These are phyloP conservation scores for Drosophila setifemur DNA, from an alignment of 1,140 invertebrate genomes.

Conservation along the genomic window DNA sequence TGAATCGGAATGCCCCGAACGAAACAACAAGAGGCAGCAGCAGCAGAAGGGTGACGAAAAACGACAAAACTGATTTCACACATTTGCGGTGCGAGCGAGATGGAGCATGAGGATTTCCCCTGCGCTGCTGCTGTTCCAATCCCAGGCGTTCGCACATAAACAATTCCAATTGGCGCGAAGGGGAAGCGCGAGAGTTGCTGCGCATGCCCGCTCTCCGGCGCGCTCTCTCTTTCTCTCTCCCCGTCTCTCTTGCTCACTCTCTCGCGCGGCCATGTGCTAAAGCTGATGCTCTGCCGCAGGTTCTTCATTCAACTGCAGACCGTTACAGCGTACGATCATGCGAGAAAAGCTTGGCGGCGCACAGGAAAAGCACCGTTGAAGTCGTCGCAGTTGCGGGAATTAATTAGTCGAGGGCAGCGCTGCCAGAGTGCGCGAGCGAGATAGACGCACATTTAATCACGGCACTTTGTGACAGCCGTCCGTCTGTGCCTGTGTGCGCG, in stretches of 20 bases:
- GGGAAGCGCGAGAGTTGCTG: constrained; percentile 40
- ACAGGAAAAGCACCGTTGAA: constrained; percentile 20
- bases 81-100: constrained; percentile 11
- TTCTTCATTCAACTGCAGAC: constrained; percentile 56
- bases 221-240: constrained; percentile 5
- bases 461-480: constrained; percentile 54
- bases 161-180: constrained; percentile 62
- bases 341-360: constrained; percentile 61
- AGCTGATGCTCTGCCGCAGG: constrained; percentile 22
- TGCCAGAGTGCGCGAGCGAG: constrained; percentile 55
- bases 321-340: constrained; percentile 76
- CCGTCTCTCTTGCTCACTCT: no score
- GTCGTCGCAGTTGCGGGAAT: constrained; percentile 47
- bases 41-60: constrained; percentile 35
- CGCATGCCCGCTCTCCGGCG: constrained; percentile 24
- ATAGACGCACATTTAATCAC: constrained; percentile 70
- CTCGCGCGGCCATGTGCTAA: constrained; percentile 2
- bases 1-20: constrained; percentile 40
- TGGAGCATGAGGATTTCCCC: constrained; percentile 34
- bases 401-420: constrained; percentile 57
- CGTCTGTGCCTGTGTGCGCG: constrained; percentile 13
- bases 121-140: constrained; percentile 52
- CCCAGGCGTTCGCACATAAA: constrained; percentile 58
- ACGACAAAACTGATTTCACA: constrained; percentile 44
- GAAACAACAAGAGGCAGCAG: constrained; percentile 25